Evolutionary conservation across 1,140 invertebrate species (phyloP).

Genomic region (Vanessa tameamea): DNA sequence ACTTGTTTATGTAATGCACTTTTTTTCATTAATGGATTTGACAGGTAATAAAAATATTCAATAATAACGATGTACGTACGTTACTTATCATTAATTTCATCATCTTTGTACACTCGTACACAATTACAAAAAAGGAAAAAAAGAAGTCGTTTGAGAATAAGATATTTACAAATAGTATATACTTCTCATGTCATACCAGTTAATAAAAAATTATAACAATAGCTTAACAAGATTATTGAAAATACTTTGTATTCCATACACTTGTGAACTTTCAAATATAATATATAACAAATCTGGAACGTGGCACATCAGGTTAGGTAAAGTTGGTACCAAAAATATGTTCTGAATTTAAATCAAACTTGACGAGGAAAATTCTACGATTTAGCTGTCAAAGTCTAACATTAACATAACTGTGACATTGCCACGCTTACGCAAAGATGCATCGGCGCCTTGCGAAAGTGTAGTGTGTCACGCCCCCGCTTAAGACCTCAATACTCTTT

Average conservation of each 20-base stretch:
- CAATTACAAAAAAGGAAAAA: too few relatives aligned
- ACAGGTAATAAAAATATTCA: not conserved
- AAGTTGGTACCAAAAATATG: slow-evolving; percentile 20
- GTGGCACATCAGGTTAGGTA: not conserved
- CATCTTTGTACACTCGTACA: too few relatives aligned
- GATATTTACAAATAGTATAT: too few relatives aligned
- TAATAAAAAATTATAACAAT: not conserved
- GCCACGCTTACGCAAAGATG: slow-evolving; percentile 65
- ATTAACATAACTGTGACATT: slow-evolving; percentile 63
- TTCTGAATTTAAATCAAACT: slow-evolving; percentile 21
- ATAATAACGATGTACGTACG: too few relatives aligned
- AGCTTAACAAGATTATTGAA: not conserved
- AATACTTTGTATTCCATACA: not conserved
- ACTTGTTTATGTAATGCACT: not conserved
- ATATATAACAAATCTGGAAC: not conserved
- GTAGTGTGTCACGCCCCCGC: slow-evolving; percentile 37
- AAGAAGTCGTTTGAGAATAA: too few relatives aligned
- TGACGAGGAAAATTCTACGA: slow-evolving; percentile 28
- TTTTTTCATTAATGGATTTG: not conserved
- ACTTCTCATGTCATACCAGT: not conserved
- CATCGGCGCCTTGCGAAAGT: slow-evolving; percentile 59
- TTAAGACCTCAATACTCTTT: slow-evolving; percentile 32
- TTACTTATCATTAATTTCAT: not conserved
- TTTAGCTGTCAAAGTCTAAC: slow-evolving; percentile 36
- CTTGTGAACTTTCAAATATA: not conserved